Conservation (phyloP, 2,888 invertebrate species). For the Epinotia bilunana region DNA sequence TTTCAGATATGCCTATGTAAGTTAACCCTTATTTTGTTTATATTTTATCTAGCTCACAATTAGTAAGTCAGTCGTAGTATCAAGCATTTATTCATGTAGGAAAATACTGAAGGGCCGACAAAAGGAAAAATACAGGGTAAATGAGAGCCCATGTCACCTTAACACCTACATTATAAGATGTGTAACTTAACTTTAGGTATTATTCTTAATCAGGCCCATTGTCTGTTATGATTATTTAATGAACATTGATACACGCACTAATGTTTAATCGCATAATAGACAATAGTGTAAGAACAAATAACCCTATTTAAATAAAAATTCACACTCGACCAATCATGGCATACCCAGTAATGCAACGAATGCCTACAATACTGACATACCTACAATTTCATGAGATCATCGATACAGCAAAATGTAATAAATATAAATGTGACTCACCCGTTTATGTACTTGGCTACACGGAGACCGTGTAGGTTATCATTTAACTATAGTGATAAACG, state of each 20-base stretch:
- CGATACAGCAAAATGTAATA: constrained; percentile 82
- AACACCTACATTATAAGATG: not conserved
- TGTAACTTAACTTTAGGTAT: not conserved
- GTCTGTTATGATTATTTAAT: not conserved
- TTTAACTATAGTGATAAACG: constrained; percentile 64
- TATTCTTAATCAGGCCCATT: not conserved
- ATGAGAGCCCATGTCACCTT: not conserved
- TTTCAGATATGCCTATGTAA: too few relatives aligned
- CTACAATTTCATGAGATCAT: constrained; percentile 78
- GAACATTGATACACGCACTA: not conserved
- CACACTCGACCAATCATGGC: constrained; percentile 21
- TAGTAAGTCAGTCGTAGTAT: too few relatives aligned
- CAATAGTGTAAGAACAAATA: constrained; percentile 1
- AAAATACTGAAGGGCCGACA: not conserved
- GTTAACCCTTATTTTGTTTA: not conserved
- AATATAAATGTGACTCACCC: constrained; percentile 85
- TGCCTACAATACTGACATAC: constrained; percentile 54
- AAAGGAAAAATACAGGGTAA: not conserved
- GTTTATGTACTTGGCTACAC: constrained; percentile 74
- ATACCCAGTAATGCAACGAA: constrained; percentile 38
- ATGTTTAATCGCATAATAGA: constrained; percentile 1
- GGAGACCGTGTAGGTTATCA: constrained; percentile 82
- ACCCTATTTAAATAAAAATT: constrained; percentile 7
- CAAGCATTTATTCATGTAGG: not conserved
- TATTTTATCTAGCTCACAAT: not conserved